Base-by-base conservation (phyloP, 1,140 invertebrate species). In the Drosophila erecta region DNA sequence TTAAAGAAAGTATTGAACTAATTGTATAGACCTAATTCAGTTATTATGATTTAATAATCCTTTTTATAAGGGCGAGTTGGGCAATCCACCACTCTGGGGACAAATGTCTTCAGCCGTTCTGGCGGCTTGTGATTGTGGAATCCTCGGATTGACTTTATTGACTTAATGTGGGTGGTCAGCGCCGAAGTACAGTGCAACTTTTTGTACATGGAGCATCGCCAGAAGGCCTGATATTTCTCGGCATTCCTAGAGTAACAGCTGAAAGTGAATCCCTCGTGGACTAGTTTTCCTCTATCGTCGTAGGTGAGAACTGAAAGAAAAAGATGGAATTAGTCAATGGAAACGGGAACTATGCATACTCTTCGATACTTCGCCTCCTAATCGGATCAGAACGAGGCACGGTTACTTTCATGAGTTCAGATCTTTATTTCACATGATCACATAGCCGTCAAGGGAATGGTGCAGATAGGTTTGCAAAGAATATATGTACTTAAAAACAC, bases 261-360 rank as follows among this genome's bases (percentile, higher is more conserved):
- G 27, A 69, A 92, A 0, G 76, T 71, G 33, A 76, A 61, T 4
- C 75, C 70, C 3, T 65, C 24, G 43, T 87, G 66, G 3, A 92
- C 81, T 12, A 92, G 60, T 17, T 91, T 91, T 0, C 90, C 90
- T 6, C 90, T 76, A 50, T 73, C 84, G 38, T 91, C 90, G 43
- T 92, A 92, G 24, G 22, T 65, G 7, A 90, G 71, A 7, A 51
- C 76, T 76, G 58, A 8, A 81, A 27, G 24, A 10, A 30, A 27
- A 30, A 17, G 1, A 15, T 15, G 14, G 4, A 14, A 44, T 74
- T 54, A 55, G 59, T 43, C 15, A 1, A 30, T 2, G 12, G 0
- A 11, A 3, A 20, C 4, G 3, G 2, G 6, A 35, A 10, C 15
- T 3, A 11, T 2, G 73, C 75, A 59, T 83, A 78, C 62, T 56